Conservation (phyloP, 2,113 vertebrate genomes). For the Bubalus kerabau region DNA sequence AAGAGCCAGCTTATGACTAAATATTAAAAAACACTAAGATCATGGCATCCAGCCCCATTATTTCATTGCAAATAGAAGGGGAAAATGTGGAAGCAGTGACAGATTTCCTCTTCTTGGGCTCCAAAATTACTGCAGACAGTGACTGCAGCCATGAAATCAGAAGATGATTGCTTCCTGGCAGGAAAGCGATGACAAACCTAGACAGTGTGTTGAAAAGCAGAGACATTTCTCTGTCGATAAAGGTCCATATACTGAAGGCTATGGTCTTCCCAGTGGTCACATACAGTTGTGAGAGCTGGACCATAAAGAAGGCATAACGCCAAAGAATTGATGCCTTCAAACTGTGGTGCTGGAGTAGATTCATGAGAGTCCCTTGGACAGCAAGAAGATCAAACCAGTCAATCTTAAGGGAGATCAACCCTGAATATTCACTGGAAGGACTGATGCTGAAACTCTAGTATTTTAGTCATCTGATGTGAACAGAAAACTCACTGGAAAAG, state of each 20-base stretch:
- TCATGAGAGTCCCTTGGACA: neutral
- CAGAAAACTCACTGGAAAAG: neutral
- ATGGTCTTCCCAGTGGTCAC: neutral
- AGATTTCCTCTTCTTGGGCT: neutral
- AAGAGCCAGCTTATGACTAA: neutral
- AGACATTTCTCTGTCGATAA: neutral
- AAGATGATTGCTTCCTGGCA: neutral
- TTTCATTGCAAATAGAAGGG: neutral
- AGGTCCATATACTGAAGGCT: neutral
- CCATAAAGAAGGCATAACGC: neutral
- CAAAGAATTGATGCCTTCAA: neutral
- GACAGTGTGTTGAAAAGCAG: neutral
- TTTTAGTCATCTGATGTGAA: neutral
- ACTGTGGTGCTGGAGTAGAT: neutral
- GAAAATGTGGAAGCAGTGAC: neutral
- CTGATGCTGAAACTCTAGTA: neutral
- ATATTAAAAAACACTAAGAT: neutral
- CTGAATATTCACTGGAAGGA: neutral
- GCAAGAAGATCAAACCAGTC: neutral
- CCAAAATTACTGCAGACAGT: neutral
- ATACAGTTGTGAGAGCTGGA: neutral
- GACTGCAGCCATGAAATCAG: neutral
- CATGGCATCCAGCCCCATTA: neutral
- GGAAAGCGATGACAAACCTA: neutral
- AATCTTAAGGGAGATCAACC: neutral